Evolutionary conservation across 2,888 invertebrate genomes (phyloP).

Genomic region (Dermolepida albohirtum): DNA sequence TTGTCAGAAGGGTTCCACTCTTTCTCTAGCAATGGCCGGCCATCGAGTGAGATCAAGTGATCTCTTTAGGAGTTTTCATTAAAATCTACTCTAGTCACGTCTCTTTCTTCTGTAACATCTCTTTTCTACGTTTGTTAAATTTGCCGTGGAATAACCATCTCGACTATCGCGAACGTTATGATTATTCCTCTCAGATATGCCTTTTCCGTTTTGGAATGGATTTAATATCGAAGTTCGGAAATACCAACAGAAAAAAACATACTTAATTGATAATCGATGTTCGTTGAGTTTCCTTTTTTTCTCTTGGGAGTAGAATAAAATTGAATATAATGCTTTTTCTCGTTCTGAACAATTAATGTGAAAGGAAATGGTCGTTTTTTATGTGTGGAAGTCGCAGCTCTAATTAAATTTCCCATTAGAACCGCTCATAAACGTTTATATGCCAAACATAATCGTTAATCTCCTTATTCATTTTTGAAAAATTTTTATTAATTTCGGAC

Average conservation of each 20-base stretch:
- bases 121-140: slow-evolving; percentile 2
- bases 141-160: too few species aligned
- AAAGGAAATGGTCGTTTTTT: slow-evolving; percentile 7
- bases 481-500: too few species aligned
- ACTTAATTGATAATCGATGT: slow-evolving; percentile 24
- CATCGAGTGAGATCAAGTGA: slow-evolving; percentile 16
- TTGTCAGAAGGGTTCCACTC: slow-evolving; percentile 13
- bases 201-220: slow-evolving; percentile 9
- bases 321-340: not conserved
- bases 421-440: too few species aligned
- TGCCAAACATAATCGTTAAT: too few species aligned
- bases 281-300: not conserved
- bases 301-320: not conserved
- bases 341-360: slow-evolving; percentile 5
- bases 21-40: not conserved
- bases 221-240: slow-evolving; percentile 23
- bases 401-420: too few species aligned
- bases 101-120: not conserved
- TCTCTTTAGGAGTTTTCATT: slow-evolving; percentile 25
- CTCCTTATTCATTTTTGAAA: too few species aligned
- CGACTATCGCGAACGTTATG: slow-evolving; percentile 1
- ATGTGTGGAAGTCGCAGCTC: too few species aligned
- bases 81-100: slow-evolving; percentile 9
- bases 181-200: slow-evolving; percentile 14
- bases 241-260: not conserved